These are phyloP conservation scores for Neopelma chrysocephalum DNA, from an alignment of 2,797 vertebrate species.

Conservation along the genomic window DNA sequence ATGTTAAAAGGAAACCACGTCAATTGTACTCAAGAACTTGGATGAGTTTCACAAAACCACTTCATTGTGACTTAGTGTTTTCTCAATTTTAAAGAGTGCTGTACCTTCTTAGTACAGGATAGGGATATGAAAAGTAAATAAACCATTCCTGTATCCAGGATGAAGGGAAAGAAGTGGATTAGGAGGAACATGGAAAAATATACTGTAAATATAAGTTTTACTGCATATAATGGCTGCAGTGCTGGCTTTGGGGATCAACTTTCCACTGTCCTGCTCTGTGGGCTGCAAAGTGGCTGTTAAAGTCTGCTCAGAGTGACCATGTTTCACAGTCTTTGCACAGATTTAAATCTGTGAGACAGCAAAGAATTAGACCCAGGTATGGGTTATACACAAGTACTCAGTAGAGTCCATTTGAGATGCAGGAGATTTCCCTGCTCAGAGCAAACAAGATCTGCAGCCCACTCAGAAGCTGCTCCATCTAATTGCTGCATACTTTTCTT, in stretches of 20 bases:
- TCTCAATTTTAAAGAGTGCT: neutral
- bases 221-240: neutral
- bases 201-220: neutral
- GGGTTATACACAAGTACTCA: neutral
- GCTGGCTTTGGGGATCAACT: neutral
- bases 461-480: neutral
- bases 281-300: neutral
- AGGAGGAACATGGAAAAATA: neutral
- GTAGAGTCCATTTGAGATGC: neutral
- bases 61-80: neutral
- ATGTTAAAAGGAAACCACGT: slow-evolving; percentile 24
- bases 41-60: slow-evolving; percentile 37
- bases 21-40: slow-evolving; percentile 10
- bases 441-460: neutral
- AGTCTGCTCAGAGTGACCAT: neutral
- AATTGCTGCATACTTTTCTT: neutral
- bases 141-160: neutral
- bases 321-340: neutral
- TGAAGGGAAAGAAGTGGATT: neutral
- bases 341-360: neutral
- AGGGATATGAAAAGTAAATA: neutral
- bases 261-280: neutral
- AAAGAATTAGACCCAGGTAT: neutral
- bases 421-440: neutral
- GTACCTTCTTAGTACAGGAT: neutral